Evolutionary conservation across 2,797 vertebrate genomes (phyloP), one percentile per base, ranked within the genome.

Genomic region (Pseudocheirus occidentalis): DNA sequence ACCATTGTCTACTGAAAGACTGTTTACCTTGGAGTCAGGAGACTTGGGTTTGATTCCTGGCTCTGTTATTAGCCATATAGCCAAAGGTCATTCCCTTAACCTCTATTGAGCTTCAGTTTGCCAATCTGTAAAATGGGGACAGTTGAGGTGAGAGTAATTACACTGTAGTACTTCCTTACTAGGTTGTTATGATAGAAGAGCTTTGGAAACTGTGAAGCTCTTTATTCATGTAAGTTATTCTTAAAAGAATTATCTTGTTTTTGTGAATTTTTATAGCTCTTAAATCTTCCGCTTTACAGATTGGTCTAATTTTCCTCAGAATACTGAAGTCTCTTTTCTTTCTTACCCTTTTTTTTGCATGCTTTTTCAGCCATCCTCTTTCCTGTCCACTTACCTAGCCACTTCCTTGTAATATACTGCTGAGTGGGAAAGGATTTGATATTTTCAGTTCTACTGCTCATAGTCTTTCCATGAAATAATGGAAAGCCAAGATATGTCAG

Each of bases 261-360:
- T 93, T 81, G 50, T 93, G 62, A 53, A 89, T 95, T 34, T 81
- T 90, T 28, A 58, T 0, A 66, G 11, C 40, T 91, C 14, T 24
- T 28, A 12, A 92, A 66, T 90, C 59, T 91, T 94, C 91, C 66
- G 12, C 14, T 95, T 21, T 90, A 91, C 2, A 14, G 66, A 93
- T 90, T 91, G 92, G 91, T 92, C 52, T 10, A 21, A 29, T 56
- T 90, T 89, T 90, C 90, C 53, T 1, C 24, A 57, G 90, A 90
- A 91, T 91, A 53, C 52, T 73, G 62, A 95, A 40, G 58, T 93
- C 90, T 53, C 46, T 92, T 53, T 95, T 94, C 10, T 94, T 31
- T 55, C 40, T 53, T 59, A 0, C 4, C 93, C 10, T 96, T n/a
- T 81, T 81, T 54, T 96, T 81, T 92, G 34, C 87, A 62, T 95